Conservation (phyloP, 2,113 vertebrate genomes). For the Lichenostomus cassidix region DNA sequence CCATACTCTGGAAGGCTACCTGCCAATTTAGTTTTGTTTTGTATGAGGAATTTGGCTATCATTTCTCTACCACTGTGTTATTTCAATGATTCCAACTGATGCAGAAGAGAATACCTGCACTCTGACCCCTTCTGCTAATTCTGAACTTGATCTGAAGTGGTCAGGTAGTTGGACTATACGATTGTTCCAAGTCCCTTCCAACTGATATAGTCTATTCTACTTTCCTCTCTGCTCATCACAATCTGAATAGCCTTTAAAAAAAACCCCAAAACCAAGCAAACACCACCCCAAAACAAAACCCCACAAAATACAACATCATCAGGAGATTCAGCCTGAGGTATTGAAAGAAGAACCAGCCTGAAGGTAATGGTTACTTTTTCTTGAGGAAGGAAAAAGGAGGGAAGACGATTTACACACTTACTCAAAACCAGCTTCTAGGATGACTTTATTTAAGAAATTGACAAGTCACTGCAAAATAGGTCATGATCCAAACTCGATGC, state of each 20-base stretch:
- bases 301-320: not conserved
- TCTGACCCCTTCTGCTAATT: not conserved
- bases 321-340: not conserved
- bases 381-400: not conserved
- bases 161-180: not conserved
- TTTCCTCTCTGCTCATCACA: not conserved
- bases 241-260: not conserved
- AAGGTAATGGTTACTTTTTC: not conserved
- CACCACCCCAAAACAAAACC: not conserved
- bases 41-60: not conserved
- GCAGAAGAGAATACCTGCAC: not conserved
- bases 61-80: not conserved
- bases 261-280: not conserved
- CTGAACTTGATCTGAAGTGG: not conserved
- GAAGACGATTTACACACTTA: not conserved
- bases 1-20: not conserved
- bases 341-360: not conserved
- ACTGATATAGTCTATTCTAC: not conserved
- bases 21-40: not conserved
- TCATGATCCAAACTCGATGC: not conserved
- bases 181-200: not conserved
- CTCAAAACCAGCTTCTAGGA: not conserved
- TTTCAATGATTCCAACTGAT: not conserved
- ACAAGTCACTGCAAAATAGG: not conserved
- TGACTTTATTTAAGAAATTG: not conserved